phyloP scores from a whole-genome alignment of 2,888 invertebrate species.

The Hyppa rectilinea region DNA sequence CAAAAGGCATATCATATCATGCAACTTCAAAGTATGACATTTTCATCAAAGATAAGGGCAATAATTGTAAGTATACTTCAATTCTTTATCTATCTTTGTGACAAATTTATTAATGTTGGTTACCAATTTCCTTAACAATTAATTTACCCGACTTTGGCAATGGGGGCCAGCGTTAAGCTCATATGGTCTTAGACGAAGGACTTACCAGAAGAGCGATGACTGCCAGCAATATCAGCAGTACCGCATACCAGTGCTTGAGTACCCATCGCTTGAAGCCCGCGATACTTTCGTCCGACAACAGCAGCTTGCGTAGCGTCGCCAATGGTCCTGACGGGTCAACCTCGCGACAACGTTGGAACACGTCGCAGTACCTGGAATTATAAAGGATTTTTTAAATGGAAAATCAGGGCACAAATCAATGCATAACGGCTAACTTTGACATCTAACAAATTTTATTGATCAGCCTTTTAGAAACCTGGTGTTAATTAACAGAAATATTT shows the following conservation, averaged over 20 bases:
- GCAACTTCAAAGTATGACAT: background rate
- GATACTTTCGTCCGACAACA: conserved; percentile 97
- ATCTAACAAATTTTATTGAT: background rate
- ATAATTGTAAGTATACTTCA: background rate
- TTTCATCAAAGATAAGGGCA: background rate
- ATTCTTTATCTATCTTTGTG: background rate
- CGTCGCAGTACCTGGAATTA: conserved; percentile 90
- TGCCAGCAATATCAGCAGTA: conserved; percentile 93
- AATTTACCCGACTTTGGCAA: background rate
- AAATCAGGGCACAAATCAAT: too few species aligned
- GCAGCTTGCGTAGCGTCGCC: conserved; percentile 96
- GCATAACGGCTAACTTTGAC: too few species aligned
- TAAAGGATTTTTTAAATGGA: too few species aligned
- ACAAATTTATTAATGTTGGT: background rate
- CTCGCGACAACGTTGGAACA: conserved; percentile 95
- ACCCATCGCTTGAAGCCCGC: conserved; percentile 97
- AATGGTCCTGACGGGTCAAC: conserved; percentile 98
- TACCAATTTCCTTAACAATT: background rate
- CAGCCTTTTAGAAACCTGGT: background rate
- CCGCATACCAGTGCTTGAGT: conserved; percentile 97
- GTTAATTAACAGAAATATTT: too few species aligned
- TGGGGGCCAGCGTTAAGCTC: background rate
- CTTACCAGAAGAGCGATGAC: conserved; percentile 96
- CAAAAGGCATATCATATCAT: too few species aligned
- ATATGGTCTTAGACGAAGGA: conserved; percentile 61